Percentiles rank a stretch among this genome's conserved stretches.
Evolutionary conservation across 2,797 vertebrate species (phyloP).

Genomic region (Chiroxiphia lanceolata): DNA sequence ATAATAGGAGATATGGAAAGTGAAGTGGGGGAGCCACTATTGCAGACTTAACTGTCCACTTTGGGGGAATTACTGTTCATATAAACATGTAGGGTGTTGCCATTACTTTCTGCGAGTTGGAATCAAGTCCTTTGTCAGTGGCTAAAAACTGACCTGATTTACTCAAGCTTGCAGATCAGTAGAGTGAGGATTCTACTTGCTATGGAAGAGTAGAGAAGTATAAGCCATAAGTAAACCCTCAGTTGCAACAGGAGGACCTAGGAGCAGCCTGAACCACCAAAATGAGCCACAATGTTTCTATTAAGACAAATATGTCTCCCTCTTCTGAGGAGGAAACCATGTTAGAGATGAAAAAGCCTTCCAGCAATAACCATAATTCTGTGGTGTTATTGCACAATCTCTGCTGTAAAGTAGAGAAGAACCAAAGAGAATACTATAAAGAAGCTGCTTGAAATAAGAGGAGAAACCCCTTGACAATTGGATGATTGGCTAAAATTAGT

Average conservation of each 20-base stretch:
- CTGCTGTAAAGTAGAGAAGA: background rate
- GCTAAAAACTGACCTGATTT: background rate
- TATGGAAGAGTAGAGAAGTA: background rate
- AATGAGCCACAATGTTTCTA: background rate
- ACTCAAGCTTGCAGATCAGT: background rate
- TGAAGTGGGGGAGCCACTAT: background rate
- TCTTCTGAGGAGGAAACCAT: background rate
- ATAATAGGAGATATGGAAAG: background rate
- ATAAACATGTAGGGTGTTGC: background rate
- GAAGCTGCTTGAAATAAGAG: slow-evolving; percentile 18
- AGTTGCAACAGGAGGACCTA: background rate
- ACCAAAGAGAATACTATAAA: slow-evolving; percentile 52
- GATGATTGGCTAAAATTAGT: slow-evolving; percentile 57
- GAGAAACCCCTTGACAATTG: slow-evolving; percentile 30
- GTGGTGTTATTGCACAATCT: slow-evolving; percentile 29
- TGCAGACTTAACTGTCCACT: background rate
- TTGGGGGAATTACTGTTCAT: background rate
- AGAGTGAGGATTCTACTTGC: background rate
- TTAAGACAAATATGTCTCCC: slow-evolving; percentile 27
- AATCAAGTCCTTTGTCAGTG: background rate
- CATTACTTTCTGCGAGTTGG: background rate
- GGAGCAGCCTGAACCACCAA: background rate
- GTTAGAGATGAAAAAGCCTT: slow-evolving; percentile 26
- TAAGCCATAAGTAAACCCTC: background rate
- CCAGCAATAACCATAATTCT: slow-evolving; percentile 32